Evolutionary conservation across 2,797 vertebrate species (phyloP), one percentile per base, ranked within the genome.

Genomic region (Coccyzus lansbergi): DNA sequence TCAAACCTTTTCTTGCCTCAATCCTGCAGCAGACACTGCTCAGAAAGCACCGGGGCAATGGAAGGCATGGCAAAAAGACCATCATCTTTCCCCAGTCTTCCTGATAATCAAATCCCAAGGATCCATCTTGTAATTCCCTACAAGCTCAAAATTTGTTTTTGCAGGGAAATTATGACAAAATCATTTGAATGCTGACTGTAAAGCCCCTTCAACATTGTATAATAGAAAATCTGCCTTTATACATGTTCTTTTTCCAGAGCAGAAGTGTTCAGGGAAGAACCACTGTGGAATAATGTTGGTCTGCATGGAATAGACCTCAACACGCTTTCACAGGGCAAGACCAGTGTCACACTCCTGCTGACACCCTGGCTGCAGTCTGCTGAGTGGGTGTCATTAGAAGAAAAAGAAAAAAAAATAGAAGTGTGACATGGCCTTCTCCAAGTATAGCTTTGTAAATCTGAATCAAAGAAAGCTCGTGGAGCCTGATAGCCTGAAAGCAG

Each of bases 11-110:
- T 80, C 53, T 74, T 70, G 34, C 33, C 33, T 74, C 12, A 6
- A 29, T 65, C 34, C 55, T 62, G 76, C 36, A 86, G 55, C 62
- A 82, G 63, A 68, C 15, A 29, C 59, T 36, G 21, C 33, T 58
- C 52, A 51, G 34, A 65, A 34, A 22, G 18, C 24, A 63, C 3
- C 0, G 0, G 12, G 15, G 9, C 0, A 1, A 31, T 34, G 28
- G 42, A 13, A 82, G 21, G 33, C 40, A 19, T 24, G 21, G 34
- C 8, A 44, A 26, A 77, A 84, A 74, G 48, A 78, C 13, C 3
- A 0, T 7, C 44, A 42, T 15, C 15, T 40, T 70, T 64, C 38
- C n/a, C 11, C 8, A 26, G 8, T 6, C 14, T 36, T 55, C 15
- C 19, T 18, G 59, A 26, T 48, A 59, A n/a, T 46, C 29, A 42